These are phyloP conservation scores for Gnatocerus cornutus DNA, from an alignment of 2,888 invertebrate genomes.

Conservation along the genomic window DNA sequence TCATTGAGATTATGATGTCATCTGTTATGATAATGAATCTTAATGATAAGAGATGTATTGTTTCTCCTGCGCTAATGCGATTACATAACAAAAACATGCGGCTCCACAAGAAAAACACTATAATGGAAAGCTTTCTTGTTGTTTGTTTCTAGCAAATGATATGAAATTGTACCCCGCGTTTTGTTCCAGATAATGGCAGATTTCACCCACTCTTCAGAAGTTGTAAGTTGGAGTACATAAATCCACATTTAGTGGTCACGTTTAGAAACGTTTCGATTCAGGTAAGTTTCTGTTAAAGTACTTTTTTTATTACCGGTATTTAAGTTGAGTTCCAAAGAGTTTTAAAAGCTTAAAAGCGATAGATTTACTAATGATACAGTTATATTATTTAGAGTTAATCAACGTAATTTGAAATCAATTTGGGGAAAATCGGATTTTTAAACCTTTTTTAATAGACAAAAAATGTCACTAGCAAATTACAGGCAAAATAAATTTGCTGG, in stretches of 20 bases:
- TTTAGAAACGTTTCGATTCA: constrained; percentile 83
- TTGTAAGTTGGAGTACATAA: constrained; percentile 81
- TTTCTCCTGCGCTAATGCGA: constrained; percentile 20
- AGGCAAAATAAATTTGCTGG: too few species aligned
- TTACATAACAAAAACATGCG: constrained; percentile 18
- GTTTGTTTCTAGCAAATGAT: neutral
- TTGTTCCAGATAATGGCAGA: constrained; percentile 78
- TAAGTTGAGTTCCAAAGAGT: neutral
- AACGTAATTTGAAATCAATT: too few species aligned
- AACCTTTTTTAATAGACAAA: too few species aligned
- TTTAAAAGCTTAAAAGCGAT: neutral
- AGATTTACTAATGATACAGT: too few species aligned
- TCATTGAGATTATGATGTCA: constrained; percentile 43
- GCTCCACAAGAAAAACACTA: constrained; percentile 13
- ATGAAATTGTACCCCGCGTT: constrained; percentile 1
- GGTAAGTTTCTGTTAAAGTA: constrained; percentile 72
- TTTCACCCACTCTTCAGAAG: constrained; percentile 85
- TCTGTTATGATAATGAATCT: constrained; percentile 29
- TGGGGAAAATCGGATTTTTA: too few species aligned
- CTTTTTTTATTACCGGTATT: neutral
- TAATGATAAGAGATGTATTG: constrained; percentile 40
- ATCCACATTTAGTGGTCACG: constrained; percentile 80
- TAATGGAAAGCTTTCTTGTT: constrained; percentile 9
- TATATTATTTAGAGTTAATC: too few species aligned
- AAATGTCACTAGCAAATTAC: too few species aligned